phyloP scores from a whole-genome alignment of 2,888 invertebrate genomes.

The Ecliptopera silaceata region DNA sequence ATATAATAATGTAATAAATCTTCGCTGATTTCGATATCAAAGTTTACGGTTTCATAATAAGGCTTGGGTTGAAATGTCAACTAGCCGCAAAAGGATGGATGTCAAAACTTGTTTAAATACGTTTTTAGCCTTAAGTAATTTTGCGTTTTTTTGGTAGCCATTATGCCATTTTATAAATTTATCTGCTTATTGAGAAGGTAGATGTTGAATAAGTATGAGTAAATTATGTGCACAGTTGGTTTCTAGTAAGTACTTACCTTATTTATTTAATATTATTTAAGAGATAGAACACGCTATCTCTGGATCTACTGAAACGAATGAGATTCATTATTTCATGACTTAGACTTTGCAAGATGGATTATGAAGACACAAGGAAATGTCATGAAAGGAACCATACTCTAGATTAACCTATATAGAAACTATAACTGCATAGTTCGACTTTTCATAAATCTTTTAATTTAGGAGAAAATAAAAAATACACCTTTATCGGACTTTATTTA shows the following conservation, averaged over 20 bases:
- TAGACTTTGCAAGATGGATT: too few species aligned
- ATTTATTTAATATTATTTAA: neutral
- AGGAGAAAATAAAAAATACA: too few species aligned
- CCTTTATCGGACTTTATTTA: too few species aligned
- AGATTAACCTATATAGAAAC: too few species aligned
- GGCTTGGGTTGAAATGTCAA: conserved; percentile 34
- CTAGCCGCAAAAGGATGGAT: conserved; percentile 24
- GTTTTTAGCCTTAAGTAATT: conserved; percentile 12
- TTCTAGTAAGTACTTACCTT: conserved; percentile 12
- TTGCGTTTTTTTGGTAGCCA: neutral
- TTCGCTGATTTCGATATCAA: conserved; percentile 28
- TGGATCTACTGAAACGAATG: too few species aligned
- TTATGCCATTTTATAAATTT: neutral
- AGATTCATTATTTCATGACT: too few species aligned
- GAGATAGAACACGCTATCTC: too few species aligned
- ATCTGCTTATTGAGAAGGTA: too few species aligned
- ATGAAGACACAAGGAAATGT: too few species aligned
- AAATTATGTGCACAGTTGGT: conserved; percentile 3
- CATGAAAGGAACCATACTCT: too few species aligned
- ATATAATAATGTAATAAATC: conserved; percentile 27
- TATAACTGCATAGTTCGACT: too few species aligned
- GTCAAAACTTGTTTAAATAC: conserved; percentile 26
- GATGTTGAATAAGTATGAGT: neutral
- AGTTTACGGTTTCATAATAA: conserved; percentile 34
- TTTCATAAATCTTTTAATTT: too few species aligned